Evolutionary conservation across 2,888 invertebrate species (phyloP).

Genomic region (Drosophila aldrichi): DNA sequence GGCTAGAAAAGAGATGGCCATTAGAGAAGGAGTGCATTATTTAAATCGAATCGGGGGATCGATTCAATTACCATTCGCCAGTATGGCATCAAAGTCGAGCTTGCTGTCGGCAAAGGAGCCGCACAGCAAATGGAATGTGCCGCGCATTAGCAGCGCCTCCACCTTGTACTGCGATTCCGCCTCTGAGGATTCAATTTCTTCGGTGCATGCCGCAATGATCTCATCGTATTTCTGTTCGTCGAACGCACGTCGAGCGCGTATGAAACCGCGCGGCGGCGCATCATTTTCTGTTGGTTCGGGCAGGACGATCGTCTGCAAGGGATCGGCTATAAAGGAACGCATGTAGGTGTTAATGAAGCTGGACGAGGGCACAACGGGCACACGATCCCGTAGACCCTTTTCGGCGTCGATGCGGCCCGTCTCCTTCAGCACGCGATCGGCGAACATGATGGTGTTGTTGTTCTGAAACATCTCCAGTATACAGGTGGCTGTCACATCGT

Average conservation of each 20-base stretch:
- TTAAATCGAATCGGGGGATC: background rate
- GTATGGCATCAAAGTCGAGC: constrained; percentile 90
- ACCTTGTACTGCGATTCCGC: constrained; percentile 88
- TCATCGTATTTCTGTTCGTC: constrained; percentile 91
- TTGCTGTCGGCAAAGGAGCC: constrained; percentile 91
- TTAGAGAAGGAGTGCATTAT: background rate
- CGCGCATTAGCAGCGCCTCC: constrained; percentile 92
- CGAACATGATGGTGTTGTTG: constrained; percentile 91
- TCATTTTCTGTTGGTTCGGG: constrained; percentile 55
- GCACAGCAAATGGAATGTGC: constrained; percentile 92
- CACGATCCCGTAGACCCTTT: constrained; percentile 89
- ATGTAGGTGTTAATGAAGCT: constrained; percentile 95
- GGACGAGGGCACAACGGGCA: constrained; percentile 92
- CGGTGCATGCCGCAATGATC: constrained; percentile 91
- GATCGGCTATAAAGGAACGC: constrained; percentile 94
- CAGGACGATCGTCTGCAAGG: constrained; percentile 88
- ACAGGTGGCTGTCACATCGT: constrained; percentile 97
- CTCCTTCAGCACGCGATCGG: constrained; percentile 95
- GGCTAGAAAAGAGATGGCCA: constrained; percentile 52
- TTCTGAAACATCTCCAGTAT: constrained; percentile 95
- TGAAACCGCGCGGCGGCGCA: constrained; percentile 87
- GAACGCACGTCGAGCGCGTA: constrained; percentile 90
- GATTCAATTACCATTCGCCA: constrained; percentile 86
- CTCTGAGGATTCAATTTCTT: constrained; percentile 89
- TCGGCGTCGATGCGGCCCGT: constrained; percentile 89